Evolutionary conservation across 2,888 invertebrate genomes (phyloP), one percentile per base, ranked within the genome.

Genomic region (Charanyca ferruginea): DNA sequence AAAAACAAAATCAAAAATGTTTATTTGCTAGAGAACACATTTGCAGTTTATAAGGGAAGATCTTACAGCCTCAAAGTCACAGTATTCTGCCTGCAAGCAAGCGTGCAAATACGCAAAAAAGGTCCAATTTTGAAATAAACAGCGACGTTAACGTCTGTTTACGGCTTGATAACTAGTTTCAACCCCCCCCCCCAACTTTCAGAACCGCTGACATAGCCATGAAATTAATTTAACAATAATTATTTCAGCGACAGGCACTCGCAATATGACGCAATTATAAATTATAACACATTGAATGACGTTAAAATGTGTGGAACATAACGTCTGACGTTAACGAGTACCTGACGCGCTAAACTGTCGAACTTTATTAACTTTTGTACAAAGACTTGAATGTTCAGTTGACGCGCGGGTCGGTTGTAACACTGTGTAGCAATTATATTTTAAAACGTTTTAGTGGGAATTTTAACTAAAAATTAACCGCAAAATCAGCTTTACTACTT

Each of bases 201-300:
- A 18, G n/a, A 16, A 18, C 35, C 25, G 35, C 48, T 44, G 18
- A 51, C 20, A 48, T 22, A 38, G 35, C 25, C 16, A 9, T 18
- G 35, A 53, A 48, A 77, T 73, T 63, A 58, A 63, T 63, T 77
- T 63, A 9, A 63, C 4, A 32, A 23, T 72, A 44, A 77, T 77
- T 53, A 78, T 47, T 44, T 28, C 42, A 25, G 22, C 41, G 63
- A 25, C 32, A 38, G 22, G 45, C 35, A 49, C 51, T 71, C 49
- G 49, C 23, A 41, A 32, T 65, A 54, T 58, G 53, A 78, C 48
- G 32, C 16, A 72, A 53, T 72, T 72, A 72, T 45, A 53, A 72
- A 53, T 72, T 72, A 72, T 45, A 53, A 35, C 25, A 55, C 28
- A 64, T 54, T 38, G 22, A 32, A 75, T 42, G 28, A 70, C 51